phyloP scores from a whole-genome alignment of 2,797 vertebrate species.

The Pteronotus mesoamericanus region DNA sequence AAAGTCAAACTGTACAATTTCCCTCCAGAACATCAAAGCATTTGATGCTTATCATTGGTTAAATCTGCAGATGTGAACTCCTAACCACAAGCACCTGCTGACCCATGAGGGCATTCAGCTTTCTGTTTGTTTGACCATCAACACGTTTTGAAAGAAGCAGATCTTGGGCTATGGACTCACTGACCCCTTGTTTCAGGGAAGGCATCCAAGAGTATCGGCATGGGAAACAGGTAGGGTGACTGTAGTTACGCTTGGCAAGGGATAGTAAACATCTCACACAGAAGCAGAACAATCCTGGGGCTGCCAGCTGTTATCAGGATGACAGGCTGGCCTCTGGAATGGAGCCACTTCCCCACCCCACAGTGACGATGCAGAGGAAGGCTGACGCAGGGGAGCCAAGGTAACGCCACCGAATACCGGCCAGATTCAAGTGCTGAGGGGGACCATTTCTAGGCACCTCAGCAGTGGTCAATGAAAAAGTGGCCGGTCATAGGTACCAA shows the following conservation, averaged over 20 bases:
- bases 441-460: not conserved
- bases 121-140: not conserved
- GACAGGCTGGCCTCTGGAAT: not conserved
- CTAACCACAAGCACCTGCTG: not conserved
- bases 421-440: not conserved
- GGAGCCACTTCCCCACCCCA: not conserved
- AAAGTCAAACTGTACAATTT: not conserved
- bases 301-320: not conserved
- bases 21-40: not conserved
- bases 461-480: not conserved
- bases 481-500: not conserved
- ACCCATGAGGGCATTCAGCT: not conserved
- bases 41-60: not conserved
- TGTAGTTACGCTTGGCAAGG: not conserved
- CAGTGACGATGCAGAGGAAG: not conserved
- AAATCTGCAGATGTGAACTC: not conserved
- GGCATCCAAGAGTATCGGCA: too few relatives aligned
- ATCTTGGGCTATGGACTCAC: not conserved
- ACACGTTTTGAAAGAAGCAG: not conserved
- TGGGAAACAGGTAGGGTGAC: not conserved
- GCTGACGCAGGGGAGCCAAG: too few relatives aligned
- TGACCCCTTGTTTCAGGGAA: not conserved
- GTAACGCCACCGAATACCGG: too few relatives aligned
- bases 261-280: not conserved
- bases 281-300: not conserved